A percentile compares a stretch with the other conserved stretches of the same genome.
phyloP scores from a whole-genome alignment of 1,140 invertebrate genomes.

The Eurosta solidaginis region DNA sequence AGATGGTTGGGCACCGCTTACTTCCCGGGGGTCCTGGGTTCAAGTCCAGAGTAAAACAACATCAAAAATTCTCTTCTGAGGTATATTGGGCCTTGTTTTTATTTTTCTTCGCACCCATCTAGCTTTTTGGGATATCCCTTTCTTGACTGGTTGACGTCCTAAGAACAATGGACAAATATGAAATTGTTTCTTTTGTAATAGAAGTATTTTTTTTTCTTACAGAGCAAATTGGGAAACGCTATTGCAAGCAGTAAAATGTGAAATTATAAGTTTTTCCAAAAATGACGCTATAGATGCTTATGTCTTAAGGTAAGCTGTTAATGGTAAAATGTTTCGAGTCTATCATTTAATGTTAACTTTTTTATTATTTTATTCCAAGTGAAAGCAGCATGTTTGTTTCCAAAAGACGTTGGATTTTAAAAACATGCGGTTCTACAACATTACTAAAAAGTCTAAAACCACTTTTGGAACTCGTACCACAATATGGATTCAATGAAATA shows the following conservation, averaged over 20 bases:
- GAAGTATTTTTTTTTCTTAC: slow-evolving; percentile 59
- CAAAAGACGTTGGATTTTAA: slow-evolving; percentile 90
- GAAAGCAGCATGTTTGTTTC: slow-evolving; percentile 99
- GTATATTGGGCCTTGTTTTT: too few species aligned
- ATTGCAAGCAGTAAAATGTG: slow-evolving; percentile 89
- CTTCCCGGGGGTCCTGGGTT: too few species aligned
- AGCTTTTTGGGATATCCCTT: too few species aligned
- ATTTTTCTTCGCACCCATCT: too few species aligned
- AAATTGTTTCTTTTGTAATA: slow-evolving; percentile 2
- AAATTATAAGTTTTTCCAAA: slow-evolving; percentile 90
- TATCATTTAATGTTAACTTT: neutral
- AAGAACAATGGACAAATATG: too few species aligned
- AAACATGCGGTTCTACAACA: slow-evolving; percentile 98
- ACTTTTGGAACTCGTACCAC: slow-evolving; percentile 81
- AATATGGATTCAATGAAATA: slow-evolving; percentile 80
- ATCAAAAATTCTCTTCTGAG: too few species aligned
- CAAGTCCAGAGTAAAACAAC: too few species aligned
- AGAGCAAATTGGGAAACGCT: slow-evolving; percentile 86
- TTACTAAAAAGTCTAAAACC: slow-evolving; percentile 89
- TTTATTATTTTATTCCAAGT: slow-evolving; percentile 65
- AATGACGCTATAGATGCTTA: slow-evolving; percentile 94
- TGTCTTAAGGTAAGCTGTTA: slow-evolving; percentile 81
- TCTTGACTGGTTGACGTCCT: too few species aligned
- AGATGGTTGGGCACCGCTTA: too few species aligned
- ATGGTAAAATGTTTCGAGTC: neutral